phyloP scores from a whole-genome alignment of 2,888 invertebrate genomes.

The Polydesmus complanatus region DNA sequence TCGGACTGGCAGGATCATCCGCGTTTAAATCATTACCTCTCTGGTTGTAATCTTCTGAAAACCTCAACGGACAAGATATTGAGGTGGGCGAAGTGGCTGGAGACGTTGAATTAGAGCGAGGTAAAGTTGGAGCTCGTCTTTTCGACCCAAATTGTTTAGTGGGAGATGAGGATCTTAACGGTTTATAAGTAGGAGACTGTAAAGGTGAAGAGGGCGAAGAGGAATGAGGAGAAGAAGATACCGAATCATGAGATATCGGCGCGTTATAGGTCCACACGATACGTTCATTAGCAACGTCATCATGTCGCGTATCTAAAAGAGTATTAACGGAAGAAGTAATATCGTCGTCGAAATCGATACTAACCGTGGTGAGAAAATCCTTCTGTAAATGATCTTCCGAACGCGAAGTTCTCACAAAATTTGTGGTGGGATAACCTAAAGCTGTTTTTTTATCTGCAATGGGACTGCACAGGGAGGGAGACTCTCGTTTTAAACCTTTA shows the following conservation, averaged over 20 bases:
- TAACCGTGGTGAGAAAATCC: slow-evolving; percentile 67
- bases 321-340: slow-evolving; percentile 86
- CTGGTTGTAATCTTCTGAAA: not conserved
- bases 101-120: slow-evolving; percentile 14
- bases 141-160: slow-evolving; percentile 17
- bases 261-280: slow-evolving; percentile 89
- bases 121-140: slow-evolving; percentile 14
- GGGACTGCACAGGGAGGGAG: slow-evolving; percentile 20
- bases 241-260: slow-evolving; percentile 43
- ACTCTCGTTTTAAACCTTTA: slow-evolving; percentile 16
- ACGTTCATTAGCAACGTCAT: slow-evolving; percentile 42
- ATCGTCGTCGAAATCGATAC: slow-evolving; percentile 84
- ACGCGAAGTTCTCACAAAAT: slow-evolving; percentile 70
- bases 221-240: slow-evolving; percentile 33
- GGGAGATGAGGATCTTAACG: slow-evolving; percentile 16
- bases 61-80: slow-evolving; percentile 2
- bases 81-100: slow-evolving; percentile 14
- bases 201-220: slow-evolving; percentile 70
- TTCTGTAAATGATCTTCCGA: slow-evolving; percentile 85
- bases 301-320: slow-evolving; percentile 53
- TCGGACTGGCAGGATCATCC: slow-evolving; percentile 9
- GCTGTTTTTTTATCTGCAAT: slow-evolving; percentile 21
- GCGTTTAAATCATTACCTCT: not conserved
- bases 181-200: slow-evolving; percentile 44
- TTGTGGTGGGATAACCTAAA: slow-evolving; percentile 33